A percentile compares a stretch with the other conserved stretches of the same genome.
phyloP scores from a whole-genome alignment of 37 sponge, comb jelly and placozoan species.

The Aplysina aerophoba region DNA sequence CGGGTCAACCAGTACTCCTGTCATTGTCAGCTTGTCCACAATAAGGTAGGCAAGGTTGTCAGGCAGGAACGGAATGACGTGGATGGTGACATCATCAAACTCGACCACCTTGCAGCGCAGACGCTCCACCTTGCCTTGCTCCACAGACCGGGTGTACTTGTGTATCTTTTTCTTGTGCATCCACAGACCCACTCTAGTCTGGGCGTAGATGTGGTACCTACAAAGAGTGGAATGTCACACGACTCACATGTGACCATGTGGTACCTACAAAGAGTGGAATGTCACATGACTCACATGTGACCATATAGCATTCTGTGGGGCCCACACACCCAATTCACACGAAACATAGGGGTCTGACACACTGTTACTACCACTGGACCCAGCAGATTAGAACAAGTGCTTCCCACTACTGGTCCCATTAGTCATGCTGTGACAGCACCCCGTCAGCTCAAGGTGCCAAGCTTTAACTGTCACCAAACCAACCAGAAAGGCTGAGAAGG shows the following conservation, averaged over 20 bases:
- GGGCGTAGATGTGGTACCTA: neutral
- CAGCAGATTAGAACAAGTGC: no score
- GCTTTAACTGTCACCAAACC: no score
- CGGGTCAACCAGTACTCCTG: slow-evolving; percentile 66
- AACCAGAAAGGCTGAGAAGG: no score
- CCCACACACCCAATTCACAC: no score
- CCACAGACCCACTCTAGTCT: slow-evolving; percentile 11
- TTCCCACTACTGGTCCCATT: no score
- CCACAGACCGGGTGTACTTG: neutral
- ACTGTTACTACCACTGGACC: no score
- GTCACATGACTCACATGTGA: no score
- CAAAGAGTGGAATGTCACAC: neutral
- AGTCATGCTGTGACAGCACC: no score
- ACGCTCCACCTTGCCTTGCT: neutral
- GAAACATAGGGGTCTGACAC: no score
- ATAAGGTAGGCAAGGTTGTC: slow-evolving; percentile 78
- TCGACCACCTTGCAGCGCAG: neutral
- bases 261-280: no score
- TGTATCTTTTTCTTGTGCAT: neutral
- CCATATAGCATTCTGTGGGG: no score
- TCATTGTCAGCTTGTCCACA: slow-evolving; percentile 54
- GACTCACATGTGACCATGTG: neutral
- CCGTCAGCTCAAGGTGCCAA: no score
- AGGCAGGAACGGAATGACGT: slow-evolving; percentile 53
- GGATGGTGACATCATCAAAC: slow-evolving; percentile 42